phyloP scores from a whole-genome alignment of 2,797 vertebrate species.

The Dryobates pubescens region DNA sequence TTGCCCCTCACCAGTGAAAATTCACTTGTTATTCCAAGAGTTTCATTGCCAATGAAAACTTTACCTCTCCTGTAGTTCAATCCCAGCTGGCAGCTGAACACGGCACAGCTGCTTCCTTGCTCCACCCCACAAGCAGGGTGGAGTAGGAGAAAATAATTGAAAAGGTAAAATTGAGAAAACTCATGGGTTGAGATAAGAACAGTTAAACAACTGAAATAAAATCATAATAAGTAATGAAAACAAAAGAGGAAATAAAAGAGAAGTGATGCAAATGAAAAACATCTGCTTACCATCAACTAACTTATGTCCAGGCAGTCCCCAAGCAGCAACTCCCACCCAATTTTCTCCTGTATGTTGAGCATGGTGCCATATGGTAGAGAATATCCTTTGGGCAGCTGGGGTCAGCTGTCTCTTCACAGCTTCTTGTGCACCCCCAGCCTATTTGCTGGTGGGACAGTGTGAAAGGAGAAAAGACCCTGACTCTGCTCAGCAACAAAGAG shows the following conservation, averaged over 20 bases:
- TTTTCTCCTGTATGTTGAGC: neutral
- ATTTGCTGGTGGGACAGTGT: neutral
- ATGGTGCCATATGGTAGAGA: neutral
- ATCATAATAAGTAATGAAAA: neutral
- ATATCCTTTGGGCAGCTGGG: neutral
- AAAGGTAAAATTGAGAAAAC: neutral
- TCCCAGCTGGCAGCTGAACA: neutral
- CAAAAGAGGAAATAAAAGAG: neutral
- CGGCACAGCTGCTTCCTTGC: neutral
- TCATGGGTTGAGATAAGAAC: neutral
- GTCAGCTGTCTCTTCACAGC: neutral
- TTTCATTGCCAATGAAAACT: neutral
- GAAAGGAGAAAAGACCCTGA: neutral
- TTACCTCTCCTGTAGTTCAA: neutral
- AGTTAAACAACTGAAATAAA: neutral
- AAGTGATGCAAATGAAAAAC: neutral
- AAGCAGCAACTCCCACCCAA: neutral
- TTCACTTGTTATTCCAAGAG: neutral
- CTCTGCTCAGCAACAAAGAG: neutral
- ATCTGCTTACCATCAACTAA: neutral
- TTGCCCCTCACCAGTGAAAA: neutral
- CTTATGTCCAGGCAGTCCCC: neutral
- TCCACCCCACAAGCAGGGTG: neutral
- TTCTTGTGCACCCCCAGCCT: no score
- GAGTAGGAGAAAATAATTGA: neutral